Conservation (phyloP, 2,888 invertebrate species). For the Synanthedon andrenaeformis region DNA sequence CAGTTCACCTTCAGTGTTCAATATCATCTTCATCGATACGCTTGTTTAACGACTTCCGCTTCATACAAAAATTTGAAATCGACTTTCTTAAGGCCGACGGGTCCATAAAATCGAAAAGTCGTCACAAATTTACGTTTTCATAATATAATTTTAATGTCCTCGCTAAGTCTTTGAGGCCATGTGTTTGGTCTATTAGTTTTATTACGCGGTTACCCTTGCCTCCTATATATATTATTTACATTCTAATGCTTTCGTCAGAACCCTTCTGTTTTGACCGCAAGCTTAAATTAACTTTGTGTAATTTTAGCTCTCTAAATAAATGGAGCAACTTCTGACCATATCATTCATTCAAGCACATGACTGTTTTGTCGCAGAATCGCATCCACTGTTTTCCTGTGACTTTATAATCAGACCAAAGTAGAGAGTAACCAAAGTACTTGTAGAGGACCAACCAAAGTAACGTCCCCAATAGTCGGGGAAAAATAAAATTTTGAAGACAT, state of each 20-base stretch:
- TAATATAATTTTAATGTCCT: constrained; percentile 42
- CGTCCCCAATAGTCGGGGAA: too few species aligned
- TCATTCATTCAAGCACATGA: too few species aligned
- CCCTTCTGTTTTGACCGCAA: constrained; percentile 22
- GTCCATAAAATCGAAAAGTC: constrained; percentile 59
- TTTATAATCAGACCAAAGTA: too few species aligned
- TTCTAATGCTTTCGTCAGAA: constrained; percentile 34
- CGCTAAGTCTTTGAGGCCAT: constrained; percentile 44
- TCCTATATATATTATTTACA: constrained; percentile 34
- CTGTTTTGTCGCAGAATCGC: too few species aligned
- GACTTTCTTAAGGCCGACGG: constrained; percentile 56
- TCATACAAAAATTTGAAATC: constrained; percentile 34
- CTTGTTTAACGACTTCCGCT: constrained; percentile 50
- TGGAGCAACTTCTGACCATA: too few species aligned
- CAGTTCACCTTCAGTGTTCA: constrained; percentile 50
- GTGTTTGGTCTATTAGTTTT: constrained; percentile 53
- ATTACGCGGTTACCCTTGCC: constrained; percentile 62
- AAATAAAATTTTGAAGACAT: too few species aligned
- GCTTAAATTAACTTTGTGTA: neutral
- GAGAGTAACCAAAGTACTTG: too few species aligned
- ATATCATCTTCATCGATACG: constrained; percentile 28
- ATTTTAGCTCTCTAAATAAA: too few species aligned
- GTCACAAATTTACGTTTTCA: constrained; percentile 43
- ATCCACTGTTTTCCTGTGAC: too few species aligned
- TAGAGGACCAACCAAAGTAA: too few species aligned